phyloP scores from a whole-genome alignment of 2,797 vertebrate species.

The Anniella stebbinsi region DNA sequence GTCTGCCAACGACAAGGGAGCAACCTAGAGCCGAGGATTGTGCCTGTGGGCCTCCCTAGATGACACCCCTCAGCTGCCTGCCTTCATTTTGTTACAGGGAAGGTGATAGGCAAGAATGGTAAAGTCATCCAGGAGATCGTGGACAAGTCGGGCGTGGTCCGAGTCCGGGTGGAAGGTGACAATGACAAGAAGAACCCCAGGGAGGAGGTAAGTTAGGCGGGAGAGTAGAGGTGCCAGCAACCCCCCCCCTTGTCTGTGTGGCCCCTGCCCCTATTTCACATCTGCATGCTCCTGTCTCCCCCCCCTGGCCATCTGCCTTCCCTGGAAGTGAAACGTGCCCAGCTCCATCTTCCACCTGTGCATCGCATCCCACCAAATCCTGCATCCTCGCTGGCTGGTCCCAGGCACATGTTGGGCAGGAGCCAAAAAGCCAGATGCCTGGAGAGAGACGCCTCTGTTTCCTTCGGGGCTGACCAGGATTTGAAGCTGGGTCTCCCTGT shows the following conservation, averaged over 20 bases:
- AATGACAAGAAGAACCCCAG: constrained; percentile 93
- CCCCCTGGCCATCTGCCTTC: rapidly evolving
- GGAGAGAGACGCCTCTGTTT: background rate
- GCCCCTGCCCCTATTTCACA: rapidly evolving
- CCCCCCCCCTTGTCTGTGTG: rapidly evolving
- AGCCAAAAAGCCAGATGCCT: background rate
- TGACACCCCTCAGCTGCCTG: background rate
- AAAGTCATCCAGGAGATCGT: constrained; percentile 96
- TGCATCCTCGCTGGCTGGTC: background rate
- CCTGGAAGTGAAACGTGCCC: no score
- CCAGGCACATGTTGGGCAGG: background rate
- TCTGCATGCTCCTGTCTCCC: rapidly evolving
- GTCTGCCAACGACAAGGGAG: background rate
- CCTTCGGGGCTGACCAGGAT: background rate
- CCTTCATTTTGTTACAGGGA: constrained; percentile 78
- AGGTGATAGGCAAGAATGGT: constrained; percentile 94
- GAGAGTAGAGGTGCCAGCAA: background rate
- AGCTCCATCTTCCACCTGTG: background rate
- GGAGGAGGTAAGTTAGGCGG: constrained; percentile 83
- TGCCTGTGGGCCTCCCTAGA: background rate
- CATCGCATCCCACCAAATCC: background rate
- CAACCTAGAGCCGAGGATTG: background rate
- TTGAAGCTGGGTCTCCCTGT: background rate
- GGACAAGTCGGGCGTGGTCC: constrained; percentile 94
- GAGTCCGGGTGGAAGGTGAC: constrained; percentile 93